Conservation (phyloP, 2,113 vertebrate genomes). For the Pseudorasbora parva region DNA sequence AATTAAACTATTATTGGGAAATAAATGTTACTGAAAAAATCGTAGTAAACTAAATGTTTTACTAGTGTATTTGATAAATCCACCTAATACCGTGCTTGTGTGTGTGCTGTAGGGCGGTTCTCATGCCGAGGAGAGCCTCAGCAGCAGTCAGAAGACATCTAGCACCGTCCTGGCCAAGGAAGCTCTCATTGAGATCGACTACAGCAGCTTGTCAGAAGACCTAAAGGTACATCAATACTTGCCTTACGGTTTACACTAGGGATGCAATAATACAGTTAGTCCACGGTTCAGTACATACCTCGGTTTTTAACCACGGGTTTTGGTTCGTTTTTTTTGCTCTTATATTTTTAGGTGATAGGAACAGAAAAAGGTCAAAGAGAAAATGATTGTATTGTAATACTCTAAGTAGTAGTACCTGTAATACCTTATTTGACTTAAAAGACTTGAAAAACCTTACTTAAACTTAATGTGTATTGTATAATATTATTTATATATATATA, state of each 20-base stretch:
- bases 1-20: not conserved
- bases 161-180: slow-evolving; percentile 88
- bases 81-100: not conserved
- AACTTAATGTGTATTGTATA: no score
- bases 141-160: slow-evolving; percentile 87
- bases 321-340: no score
- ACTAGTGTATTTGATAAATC: not conserved
- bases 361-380: no score
- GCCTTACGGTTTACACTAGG: not conserved
- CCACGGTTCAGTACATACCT: no score
- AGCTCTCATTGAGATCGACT: slow-evolving; percentile 92
- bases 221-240: slow-evolving; percentile 74
- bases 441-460: no score
- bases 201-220: slow-evolving; percentile 87
- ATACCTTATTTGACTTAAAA: no score
- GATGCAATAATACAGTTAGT: no score
- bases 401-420: no score
- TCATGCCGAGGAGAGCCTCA: slow-evolving; percentile 81
- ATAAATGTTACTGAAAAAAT: not conserved
- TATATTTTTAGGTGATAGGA: no score
- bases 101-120: slow-evolving; percentile 75
- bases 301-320: no score
- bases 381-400: no score
- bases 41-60: not conserved
- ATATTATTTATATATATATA: no score